Evolutionary conservation across 2,888 invertebrate genomes (phyloP).

Genomic region (Sericinus montela): DNA sequence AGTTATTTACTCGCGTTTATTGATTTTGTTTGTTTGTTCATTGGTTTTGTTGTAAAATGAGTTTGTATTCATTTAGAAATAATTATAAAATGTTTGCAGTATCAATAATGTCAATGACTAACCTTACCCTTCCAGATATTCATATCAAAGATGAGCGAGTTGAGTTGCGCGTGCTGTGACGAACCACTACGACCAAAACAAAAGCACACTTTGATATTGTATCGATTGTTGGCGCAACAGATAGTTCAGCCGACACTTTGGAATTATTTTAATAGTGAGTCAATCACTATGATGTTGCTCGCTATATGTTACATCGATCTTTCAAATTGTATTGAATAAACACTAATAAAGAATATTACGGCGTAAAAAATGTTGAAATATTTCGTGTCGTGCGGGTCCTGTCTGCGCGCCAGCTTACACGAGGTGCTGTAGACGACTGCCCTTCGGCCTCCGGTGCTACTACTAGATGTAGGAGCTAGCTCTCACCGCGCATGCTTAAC

Average conservation of each 20-base stretch:
- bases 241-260: conserved; percentile 24
- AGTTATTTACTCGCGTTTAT: too few relatives aligned
- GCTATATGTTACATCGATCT: too few relatives aligned
- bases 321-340: too few relatives aligned
- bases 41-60: too few relatives aligned
- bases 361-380: too few relatives aligned
- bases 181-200: conserved; percentile 41
- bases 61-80: too few relatives aligned
- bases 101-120: conserved; percentile 8
- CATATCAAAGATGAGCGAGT: not conserved
- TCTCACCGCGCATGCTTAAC: conserved; percentile 35
- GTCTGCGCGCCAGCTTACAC: not conserved
- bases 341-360: too few relatives aligned
- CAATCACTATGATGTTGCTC: too few relatives aligned
- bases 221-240: conserved; percentile 57
- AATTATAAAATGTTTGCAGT: too few relatives aligned
- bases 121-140: conserved; percentile 13
- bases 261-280: not conserved
- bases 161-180: not conserved
- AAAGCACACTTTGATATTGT: conserved; percentile 40
- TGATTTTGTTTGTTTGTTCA: too few relatives aligned
- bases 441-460: not conserved
- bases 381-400: too few relatives aligned
- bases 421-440: not conserved
- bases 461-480: conserved; percentile 13